Conservation (phyloP, 2,797 vertebrate genomes). For the Anisognathus igniventris region DNA sequence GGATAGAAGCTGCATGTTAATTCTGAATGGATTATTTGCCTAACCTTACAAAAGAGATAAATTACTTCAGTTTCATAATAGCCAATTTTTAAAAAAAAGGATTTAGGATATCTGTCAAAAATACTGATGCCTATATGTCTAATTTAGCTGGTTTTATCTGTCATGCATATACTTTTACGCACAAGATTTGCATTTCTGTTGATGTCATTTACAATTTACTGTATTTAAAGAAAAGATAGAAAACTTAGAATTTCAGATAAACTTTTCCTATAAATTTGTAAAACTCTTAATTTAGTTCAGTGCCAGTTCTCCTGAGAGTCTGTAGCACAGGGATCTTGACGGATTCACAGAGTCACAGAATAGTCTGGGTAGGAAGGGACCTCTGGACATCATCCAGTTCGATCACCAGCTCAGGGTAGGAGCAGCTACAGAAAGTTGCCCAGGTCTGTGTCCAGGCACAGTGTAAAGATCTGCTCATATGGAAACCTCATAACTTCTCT, state of each 20-base stretch:
- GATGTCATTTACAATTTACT: constrained; percentile 14
- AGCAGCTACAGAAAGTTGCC: not conserved
- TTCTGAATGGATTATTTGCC: constrained; percentile 69
- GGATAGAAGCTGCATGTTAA: constrained; percentile 70
- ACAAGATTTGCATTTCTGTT: constrained; percentile 29
- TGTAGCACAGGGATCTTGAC: not conserved
- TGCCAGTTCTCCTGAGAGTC: not conserved
- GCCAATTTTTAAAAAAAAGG: not conserved
- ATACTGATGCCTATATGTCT: not conserved
- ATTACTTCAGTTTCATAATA: constrained; percentile 71
- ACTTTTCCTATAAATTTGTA: not conserved
- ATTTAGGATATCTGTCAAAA: constrained; percentile 52
- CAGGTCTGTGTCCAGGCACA: not conserved
- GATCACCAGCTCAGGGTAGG: not conserved
- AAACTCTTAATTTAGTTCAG: not conserved
- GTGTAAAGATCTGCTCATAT: not conserved
- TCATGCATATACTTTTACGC: not conserved
- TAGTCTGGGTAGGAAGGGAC: not conserved
- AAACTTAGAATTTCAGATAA: constrained; percentile 17
- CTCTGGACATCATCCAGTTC: not conserved
- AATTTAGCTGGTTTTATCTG: constrained; percentile 42
- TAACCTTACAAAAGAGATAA: constrained; percentile 69
- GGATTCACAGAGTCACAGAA: not conserved
- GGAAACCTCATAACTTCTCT: not conserved
- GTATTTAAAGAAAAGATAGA: not conserved